phyloP scores from a whole-genome alignment of 2,113 vertebrate genomes.

The Lagopus leucura region DNA sequence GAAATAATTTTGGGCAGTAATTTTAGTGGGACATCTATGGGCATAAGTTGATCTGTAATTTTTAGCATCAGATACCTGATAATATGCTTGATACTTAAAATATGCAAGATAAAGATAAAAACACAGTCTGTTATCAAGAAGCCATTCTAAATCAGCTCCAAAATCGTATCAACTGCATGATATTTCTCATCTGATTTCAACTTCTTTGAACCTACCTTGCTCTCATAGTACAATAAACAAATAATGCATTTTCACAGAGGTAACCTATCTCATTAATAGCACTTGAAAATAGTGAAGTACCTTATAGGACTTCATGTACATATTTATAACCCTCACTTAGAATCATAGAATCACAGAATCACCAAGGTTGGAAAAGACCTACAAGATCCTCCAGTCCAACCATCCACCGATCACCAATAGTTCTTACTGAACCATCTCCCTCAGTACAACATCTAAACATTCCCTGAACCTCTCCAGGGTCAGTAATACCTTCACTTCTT shows the following conservation, averaged over 20 bases:
- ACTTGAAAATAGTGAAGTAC: not conserved
- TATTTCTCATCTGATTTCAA: not conserved
- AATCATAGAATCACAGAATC: too few species aligned
- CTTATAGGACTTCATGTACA: not conserved
- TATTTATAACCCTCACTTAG: not conserved
- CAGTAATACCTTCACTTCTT: not conserved
- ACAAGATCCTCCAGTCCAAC: too few species aligned
- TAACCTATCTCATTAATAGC: not conserved
- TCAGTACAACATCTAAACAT: too few species aligned
- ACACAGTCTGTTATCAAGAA: not conserved
- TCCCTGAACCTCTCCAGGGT: too few species aligned
- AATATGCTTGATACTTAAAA: constrained; percentile 8
- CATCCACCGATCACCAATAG: too few species aligned
- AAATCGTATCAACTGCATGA: not conserved
- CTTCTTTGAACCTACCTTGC: not conserved
- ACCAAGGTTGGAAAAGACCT: too few species aligned
- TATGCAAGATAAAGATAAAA: constrained; percentile 24
- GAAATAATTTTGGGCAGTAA: not conserved
- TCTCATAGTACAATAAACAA: not conserved
- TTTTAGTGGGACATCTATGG: not conserved
- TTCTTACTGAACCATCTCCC: too few species aligned
- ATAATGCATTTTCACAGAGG: not conserved
- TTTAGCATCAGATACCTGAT: not conserved
- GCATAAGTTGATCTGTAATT: not conserved
- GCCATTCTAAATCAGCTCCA: not conserved